A percentile compares a stretch with the other conserved stretches of the same genome.
These are phyloP conservation scores for Heliocidaris tuberculata DNA, from an alignment of 35 echinoderm and acorn worm species.

Conservation along the genomic window DNA sequence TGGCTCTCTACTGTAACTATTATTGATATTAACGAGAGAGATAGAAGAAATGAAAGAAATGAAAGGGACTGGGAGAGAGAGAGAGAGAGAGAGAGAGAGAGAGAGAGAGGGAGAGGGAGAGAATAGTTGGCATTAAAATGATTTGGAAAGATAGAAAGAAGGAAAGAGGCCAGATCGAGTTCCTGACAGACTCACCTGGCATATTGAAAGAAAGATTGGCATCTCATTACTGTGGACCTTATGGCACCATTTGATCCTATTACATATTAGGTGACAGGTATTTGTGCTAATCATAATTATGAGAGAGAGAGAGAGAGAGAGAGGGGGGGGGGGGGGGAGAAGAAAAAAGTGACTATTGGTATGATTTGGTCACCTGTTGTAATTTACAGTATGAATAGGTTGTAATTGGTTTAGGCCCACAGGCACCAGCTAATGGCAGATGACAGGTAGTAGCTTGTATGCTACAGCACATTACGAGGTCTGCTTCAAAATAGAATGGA, in stretches of 20 bases:
- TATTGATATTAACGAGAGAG: no score
- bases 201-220: neutral
- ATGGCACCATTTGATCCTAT: neutral
- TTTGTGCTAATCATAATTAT: neutral
- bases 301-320: neutral
- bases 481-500: neutral
- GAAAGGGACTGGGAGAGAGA: neutral
- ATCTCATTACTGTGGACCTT: neutral
- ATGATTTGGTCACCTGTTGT: constrained; percentile 32
- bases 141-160: neutral
- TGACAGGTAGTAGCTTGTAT: neutral
- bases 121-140: neutral
- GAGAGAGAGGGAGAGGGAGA: neutral
- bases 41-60: neutral
- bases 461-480: neutral
- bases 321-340: neutral
- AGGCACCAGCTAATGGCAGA: neutral
- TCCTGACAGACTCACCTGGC: neutral
- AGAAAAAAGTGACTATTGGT: neutral
- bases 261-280: neutral
- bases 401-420: constrained; percentile 23
- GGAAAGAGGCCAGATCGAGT: neutral
- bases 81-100: neutral
- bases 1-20: no score
- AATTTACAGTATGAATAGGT: constrained; percentile 4